These are phyloP conservation scores for Pseudomyrmex sp. DNA, from an alignment of 1,140 invertebrate species.

Conservation along the genomic window DNA sequence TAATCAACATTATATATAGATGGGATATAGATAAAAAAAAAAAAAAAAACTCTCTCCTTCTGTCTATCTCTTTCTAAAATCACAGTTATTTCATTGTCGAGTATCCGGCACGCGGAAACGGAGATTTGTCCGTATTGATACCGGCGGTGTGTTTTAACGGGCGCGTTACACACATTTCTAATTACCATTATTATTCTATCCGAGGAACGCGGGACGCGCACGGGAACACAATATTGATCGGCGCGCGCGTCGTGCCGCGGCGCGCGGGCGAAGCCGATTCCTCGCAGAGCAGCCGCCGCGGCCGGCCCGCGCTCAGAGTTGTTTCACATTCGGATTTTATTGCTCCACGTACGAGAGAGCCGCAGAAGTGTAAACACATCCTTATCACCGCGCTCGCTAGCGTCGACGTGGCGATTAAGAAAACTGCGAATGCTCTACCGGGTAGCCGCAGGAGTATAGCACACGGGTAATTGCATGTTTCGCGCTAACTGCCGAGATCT, in stretches of 20 bases:
- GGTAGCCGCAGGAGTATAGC: not conserved
- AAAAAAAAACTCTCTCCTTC: no score
- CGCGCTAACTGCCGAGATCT: constrained; percentile 14
- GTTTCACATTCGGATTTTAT: constrained; percentile 66
- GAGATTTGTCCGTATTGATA: constrained; percentile 9
- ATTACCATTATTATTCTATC: constrained; percentile 45
- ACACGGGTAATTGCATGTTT: constrained; percentile 1
- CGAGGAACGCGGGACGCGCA: constrained; percentile 47
- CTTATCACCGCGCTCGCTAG: constrained; percentile 18
- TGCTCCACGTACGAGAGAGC: constrained; percentile 24
- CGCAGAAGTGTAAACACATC: constrained; percentile 42
- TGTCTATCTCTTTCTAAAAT: no score
- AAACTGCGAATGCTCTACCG: constrained; percentile 37
- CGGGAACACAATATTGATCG: constrained; percentile 66
- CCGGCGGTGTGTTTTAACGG: not conserved
- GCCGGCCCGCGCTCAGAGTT: constrained; percentile 24
- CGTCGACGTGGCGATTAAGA: constrained; percentile 21
- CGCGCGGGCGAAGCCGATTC: constrained; percentile 19
- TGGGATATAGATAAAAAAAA: no score
- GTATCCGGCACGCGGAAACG: not conserved
- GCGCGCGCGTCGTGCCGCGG: constrained; percentile 28
- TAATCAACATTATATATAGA: no score
- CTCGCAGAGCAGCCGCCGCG: constrained; percentile 4
- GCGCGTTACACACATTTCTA: constrained; percentile 2
- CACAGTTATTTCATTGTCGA: no score